Evolutionary conservation across 2,113 vertebrate species (phyloP), one percentile per base, ranked within the genome.

Genomic region (Carassius auratus): DNA sequence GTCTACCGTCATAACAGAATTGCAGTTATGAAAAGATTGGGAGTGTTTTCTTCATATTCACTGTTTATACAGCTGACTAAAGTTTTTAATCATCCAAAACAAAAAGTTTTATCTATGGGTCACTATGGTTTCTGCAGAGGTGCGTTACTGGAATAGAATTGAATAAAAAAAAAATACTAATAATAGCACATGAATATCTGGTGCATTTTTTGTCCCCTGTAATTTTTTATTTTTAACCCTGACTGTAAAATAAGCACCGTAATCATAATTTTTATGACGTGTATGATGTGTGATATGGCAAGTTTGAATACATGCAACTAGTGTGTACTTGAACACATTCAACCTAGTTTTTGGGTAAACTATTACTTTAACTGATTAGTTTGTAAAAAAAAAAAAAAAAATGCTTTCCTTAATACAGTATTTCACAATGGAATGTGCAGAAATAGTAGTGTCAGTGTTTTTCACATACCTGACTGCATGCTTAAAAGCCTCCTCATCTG

Each of bases 401-500:
- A 30, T 66, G 5, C 9, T 68, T 19, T 48, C 45, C 42, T 66
- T 9, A 52, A 8, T 66, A 23, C 30, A 15, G 59, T 48, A 23
- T 80, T 80, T 64, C 12, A 64, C 59, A 45, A 26, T 36, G 33
- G 17, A 10, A 15, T 48, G n/a, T 48, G n/a, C 38, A 64, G 64
- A 80, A 80, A 48, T 81, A 14, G 12, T 61, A 68, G 48, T 8
- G n/a, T 33, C 78, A 50, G 30, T 8, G 15, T 81, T 81, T 42
- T 81, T 66, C 61, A 81, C 59, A 64, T 80, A 80, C 36, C 4
- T 30, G 38, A 17, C 5, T 26, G 9, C 14, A 64, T 45, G 42
- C 38, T 48, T 81, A 66, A 66, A 66, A 81, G 38, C 21, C 14
- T 48, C 61, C 36, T 12, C 13, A 45, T 45, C 42, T 45, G 9